These are phyloP conservation scores for Phylloscopus collybita DNA, from an alignment of 2,797 vertebrate genomes.

Conservation along the genomic window DNA sequence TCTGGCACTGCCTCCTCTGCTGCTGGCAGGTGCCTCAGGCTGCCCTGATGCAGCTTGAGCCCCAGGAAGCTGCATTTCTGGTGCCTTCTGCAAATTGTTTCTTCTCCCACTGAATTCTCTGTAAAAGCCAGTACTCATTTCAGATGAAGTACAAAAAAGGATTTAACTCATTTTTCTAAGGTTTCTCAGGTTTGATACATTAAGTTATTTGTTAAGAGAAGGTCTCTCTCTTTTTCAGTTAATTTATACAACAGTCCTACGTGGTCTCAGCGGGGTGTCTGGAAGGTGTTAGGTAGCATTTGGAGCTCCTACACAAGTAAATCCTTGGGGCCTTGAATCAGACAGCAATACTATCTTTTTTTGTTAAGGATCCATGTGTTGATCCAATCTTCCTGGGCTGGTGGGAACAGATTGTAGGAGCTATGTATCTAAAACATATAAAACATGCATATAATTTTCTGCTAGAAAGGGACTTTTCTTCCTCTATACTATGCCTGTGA, in stretches of 20 bases:
- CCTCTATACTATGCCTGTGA: not conserved
- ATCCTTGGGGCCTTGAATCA: not conserved
- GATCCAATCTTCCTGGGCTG: not conserved
- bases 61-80: not conserved
- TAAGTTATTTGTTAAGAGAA: not conserved
- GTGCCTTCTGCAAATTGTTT: not conserved
- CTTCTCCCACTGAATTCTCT: not conserved
- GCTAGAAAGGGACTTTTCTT: not conserved
- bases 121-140: not conserved
- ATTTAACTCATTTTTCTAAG: not conserved
- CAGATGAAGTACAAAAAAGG: not conserved
- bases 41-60: not conserved
- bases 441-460: not conserved
- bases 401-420: not conserved
- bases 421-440: accelerated
- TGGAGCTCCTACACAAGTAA: not conserved
- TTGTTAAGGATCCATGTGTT: not conserved
- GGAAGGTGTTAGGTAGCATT: not conserved
- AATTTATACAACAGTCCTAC: not conserved
- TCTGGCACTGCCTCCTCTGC: not conserved
- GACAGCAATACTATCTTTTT: not conserved
- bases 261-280: accelerated
- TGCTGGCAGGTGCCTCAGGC: not conserved
- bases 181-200: not conserved
- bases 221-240: not conserved